These are phyloP conservation scores for Mactra quadrangularis DNA, from an alignment of 1,140 invertebrate species.

Conservation along the genomic window DNA sequence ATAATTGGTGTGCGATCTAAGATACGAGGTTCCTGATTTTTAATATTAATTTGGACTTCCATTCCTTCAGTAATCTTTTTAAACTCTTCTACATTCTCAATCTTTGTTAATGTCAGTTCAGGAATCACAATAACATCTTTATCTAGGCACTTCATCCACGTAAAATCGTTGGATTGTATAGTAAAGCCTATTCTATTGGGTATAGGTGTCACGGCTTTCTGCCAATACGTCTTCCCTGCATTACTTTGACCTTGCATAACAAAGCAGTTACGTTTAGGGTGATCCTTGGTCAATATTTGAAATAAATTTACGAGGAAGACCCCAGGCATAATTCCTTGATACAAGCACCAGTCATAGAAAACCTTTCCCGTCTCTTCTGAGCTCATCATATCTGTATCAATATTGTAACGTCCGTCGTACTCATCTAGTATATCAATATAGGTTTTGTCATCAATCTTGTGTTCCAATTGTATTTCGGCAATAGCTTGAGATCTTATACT, in stretches of 20 bases:
- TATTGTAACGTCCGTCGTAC: no score
- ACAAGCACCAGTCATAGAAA: not conserved
- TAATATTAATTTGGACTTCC: not conserved
- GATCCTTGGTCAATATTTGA: not conserved
- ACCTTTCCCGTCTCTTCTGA: not conserved
- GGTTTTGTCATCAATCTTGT: no score
- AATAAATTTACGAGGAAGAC: not conserved
- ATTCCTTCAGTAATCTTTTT: constrained; percentile 1
- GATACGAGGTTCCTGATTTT: not conserved
- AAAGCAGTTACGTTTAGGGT: not conserved
- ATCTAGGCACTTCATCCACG: not conserved
- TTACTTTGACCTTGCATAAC: not conserved
- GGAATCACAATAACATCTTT: constrained; percentile 3
- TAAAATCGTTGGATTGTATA: not conserved
- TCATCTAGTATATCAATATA: no score
- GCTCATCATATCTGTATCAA: no score
- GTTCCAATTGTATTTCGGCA: no score
- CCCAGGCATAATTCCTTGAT: not conserved
- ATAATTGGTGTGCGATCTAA: not conserved
- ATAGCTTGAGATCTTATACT: no score
- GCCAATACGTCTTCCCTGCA: constrained; percentile 34
- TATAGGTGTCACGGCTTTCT: not conserved
- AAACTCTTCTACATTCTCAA: constrained; percentile 8
- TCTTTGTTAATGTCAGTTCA: not conserved
- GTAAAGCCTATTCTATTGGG: not conserved